Conservation (phyloP, 2,113 vertebrate species). For the Acinonyx jubatus region DNA sequence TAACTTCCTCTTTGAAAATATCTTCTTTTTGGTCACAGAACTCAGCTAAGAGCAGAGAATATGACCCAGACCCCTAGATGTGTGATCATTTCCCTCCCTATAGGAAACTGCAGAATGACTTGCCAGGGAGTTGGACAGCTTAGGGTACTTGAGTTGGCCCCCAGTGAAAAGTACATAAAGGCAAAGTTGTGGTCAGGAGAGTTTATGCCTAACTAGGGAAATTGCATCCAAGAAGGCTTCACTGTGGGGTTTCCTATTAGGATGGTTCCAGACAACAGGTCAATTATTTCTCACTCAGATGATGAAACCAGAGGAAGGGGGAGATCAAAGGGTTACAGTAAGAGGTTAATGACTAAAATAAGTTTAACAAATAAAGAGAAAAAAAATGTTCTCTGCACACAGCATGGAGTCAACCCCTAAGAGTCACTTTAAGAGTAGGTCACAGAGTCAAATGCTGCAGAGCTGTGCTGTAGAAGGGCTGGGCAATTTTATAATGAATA, state of each 20-base stretch:
- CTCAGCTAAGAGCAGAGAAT: neutral
- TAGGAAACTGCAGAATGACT: neutral
- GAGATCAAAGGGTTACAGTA: conserved; percentile 53
- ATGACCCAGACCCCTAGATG: neutral
- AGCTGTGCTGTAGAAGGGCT: neutral
- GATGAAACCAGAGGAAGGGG: conserved; percentile 20
- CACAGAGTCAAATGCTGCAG: conserved; percentile 57
- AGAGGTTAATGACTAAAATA: conserved; percentile 73
- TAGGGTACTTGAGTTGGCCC: neutral
- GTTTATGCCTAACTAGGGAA: neutral
- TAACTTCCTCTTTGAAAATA: neutral
- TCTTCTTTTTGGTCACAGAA: neutral
- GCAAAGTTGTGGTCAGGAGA: conserved; percentile 9
- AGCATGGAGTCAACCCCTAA: conserved; percentile 62
- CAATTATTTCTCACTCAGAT: conserved; percentile 66
- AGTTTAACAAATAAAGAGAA: conserved; percentile 71
- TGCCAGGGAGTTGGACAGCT: neutral
- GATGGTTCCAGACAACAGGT: conserved; percentile 47
- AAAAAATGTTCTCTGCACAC: conserved; percentile 33
- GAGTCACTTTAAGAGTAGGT: conserved; percentile 69
- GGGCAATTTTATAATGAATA: conserved; percentile 58
- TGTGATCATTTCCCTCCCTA: neutral
- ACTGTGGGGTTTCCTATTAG: conserved; percentile 44
- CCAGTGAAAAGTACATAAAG: neutral
- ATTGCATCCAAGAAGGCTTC: conserved; percentile 2